Base-by-base conservation (phyloP, 2,888 invertebrate genomes). In the Andrena bucephala region DNA sequence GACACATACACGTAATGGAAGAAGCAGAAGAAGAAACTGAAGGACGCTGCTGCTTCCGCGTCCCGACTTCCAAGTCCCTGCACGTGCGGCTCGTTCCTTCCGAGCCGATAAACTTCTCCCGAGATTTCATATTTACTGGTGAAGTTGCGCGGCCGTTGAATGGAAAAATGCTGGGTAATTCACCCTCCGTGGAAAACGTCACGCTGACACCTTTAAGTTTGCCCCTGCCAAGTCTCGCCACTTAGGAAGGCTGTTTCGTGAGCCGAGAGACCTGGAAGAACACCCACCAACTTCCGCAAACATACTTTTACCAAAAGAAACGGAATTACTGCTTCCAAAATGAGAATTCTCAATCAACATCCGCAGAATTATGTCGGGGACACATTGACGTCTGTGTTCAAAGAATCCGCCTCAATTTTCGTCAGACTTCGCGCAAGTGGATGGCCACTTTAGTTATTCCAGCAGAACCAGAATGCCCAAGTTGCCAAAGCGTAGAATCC, bases 101-200 rank as follows among this genome's bases (percentile, higher is more conserved):
- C 24, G 42, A 36, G n/a, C 27, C 20, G 50, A 29, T 70, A 24
- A 76, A 76, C 75, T 70, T 76, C 42, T 5, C 29, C 29, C 16
- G 36, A 42, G 62, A 76, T 76, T 76, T 76, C 62, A 54, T 76
- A 70, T 76, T 69, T 76, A 68, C 75, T 33, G 60, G 33, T 50
- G 48, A 62, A 68, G 60, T 75, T 68, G 33, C 27, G 65, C 36
- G 54, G n/a, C 13, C 33, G 52, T 24, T 63, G 27, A 72, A 54
- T 72, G 54, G 63, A 65, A 72, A 72, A 57, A 65, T 36, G 33
- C 33, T 10, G 29, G n/a, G 70, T 50, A 62, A 31, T 20, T 8
- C 59, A n/a, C 27, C 36, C 42, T 5, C 42, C 6, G 36, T 42
- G 36, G 2, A 42, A 48, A 29, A 42, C 63, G 71, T 50, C 36